Evolutionary conservation across 2,797 vertebrate species (phyloP).

Genomic region (Cuculus canorus): DNA sequence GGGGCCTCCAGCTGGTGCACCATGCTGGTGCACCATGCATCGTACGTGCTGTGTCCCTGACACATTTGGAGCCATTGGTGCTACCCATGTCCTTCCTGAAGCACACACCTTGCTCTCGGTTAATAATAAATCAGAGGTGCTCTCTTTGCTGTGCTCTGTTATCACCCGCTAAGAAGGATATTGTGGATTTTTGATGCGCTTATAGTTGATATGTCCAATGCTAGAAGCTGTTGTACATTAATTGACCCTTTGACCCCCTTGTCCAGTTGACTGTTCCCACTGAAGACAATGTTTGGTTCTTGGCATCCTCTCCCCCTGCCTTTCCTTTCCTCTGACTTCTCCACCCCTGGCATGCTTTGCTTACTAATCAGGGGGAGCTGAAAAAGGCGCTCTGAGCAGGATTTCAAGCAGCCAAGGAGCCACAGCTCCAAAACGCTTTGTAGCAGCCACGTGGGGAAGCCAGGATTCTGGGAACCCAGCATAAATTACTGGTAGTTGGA

Average conservation of each 20-base stretch:
- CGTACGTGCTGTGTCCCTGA: rapidly evolving
- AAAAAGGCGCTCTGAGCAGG: neutral
- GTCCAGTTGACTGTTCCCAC: slow-evolving; percentile 9
- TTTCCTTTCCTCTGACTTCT: neutral
- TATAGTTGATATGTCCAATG: slow-evolving; percentile 3
- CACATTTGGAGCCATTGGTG: neutral
- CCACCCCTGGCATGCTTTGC: neutral
- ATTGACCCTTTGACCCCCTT: slow-evolving; percentile 32
- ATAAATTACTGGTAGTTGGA: neutral
- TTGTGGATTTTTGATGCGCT: neutral
- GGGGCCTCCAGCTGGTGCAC: rapidly evolving
- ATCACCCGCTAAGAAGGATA: neutral
- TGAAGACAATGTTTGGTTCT: slow-evolving; percentile 8
- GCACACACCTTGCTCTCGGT: neutral
- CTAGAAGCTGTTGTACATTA: slow-evolving; percentile 46
- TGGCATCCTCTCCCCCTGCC: neutral
- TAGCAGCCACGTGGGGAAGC: neutral
- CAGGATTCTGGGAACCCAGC: neutral
- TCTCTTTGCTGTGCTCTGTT: neutral
- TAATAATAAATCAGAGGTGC: slow-evolving; percentile 17
- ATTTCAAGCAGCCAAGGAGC: neutral
- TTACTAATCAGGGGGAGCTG: neutral
- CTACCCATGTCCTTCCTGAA: neutral
- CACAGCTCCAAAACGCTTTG: neutral
- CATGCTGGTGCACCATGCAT: neutral